A percentile compares a stretch with the other conserved stretches of the same genome.
These are phyloP conservation scores for Dastarcus helophoroides DNA, from an alignment of 2,888 invertebrate species.

Conservation along the genomic window DNA sequence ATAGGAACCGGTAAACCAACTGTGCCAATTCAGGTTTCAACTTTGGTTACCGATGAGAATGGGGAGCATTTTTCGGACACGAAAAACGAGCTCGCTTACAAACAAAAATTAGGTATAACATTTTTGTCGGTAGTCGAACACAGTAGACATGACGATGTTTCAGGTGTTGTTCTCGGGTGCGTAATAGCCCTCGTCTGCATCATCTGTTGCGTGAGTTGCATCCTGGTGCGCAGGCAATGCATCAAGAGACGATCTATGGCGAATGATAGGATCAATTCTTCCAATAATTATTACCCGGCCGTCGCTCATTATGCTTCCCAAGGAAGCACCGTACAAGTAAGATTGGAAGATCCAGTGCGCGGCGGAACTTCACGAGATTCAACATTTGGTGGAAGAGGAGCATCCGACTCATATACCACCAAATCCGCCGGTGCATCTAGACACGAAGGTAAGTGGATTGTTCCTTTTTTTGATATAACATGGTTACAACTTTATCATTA, in stretches of 20 bases:
- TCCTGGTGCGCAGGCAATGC: conserved; percentile 38
- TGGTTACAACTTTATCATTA: conserved; percentile 11
- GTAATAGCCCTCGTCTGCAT: conserved; percentile 38
- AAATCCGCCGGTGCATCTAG: conserved; percentile 34
- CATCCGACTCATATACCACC: conserved; percentile 30
- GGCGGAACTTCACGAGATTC: conserved; percentile 32
- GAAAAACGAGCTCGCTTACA: conserved; percentile 20
- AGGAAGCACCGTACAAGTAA: conserved; percentile 23
- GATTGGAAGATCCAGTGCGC: conserved; percentile 24
- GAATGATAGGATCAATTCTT: conserved; percentile 20
- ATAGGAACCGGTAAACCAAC: conserved; percentile 38
- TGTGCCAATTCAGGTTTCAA: conserved; percentile 24
- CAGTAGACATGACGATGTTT: too few relatives aligned
- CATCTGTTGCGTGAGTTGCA: conserved; percentile 35
- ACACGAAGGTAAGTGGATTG: conserved; percentile 41
- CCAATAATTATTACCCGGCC: conserved; percentile 25
- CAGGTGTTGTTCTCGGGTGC: conserved; percentile 43
- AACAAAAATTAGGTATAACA: conserved; percentile 30
- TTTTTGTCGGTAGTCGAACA: conserved; percentile 3
- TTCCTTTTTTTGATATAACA: background rate
- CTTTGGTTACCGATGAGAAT: conserved; percentile 14
- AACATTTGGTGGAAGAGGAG: conserved; percentile 26
- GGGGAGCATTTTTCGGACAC: conserved; percentile 11
- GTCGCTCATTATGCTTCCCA: conserved; percentile 23
- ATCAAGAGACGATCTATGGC: conserved; percentile 25